phyloP scores from a whole-genome alignment of 1,140 invertebrate species.

The Drosophila simulans region DNA sequence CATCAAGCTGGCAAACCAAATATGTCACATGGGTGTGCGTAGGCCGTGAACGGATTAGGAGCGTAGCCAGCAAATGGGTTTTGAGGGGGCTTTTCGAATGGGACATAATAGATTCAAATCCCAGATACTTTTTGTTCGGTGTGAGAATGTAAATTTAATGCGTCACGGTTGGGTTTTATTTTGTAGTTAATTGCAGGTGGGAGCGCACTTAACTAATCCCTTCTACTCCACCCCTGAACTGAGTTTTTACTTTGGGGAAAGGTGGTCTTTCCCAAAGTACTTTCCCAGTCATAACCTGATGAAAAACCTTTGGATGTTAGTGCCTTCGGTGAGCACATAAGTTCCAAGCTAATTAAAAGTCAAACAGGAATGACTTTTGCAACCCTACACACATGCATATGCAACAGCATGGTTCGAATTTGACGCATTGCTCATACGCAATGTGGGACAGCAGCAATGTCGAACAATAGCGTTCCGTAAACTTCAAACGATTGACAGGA shows the following conservation, averaged over 20 bases:
- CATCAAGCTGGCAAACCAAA: constrained; percentile 67
- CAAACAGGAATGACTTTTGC: constrained; percentile 19
- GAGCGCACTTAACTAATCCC: constrained; percentile 7
- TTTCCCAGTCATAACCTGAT: constrained; percentile 14
- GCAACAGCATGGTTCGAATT: constrained; percentile 25
- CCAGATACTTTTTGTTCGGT: constrained; percentile 1
- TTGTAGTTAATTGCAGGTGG: constrained; percentile 36
- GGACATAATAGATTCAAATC: constrained; percentile 38
- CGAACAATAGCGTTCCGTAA: constrained; percentile 29
- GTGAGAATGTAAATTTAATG: constrained; percentile 18
- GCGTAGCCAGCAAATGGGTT: constrained; percentile 45
- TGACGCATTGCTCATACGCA: constrained; percentile 50
- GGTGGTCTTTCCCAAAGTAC: constrained; percentile 12
- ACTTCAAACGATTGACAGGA: constrained; percentile 24
- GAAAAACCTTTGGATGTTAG: neutral
- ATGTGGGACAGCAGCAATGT: constrained; percentile 38
- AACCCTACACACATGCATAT: neutral
- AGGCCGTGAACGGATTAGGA: constrained; percentile 50
- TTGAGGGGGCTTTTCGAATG: constrained; percentile 12
- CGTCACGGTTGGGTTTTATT: constrained; percentile 10
- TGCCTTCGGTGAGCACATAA: neutral
- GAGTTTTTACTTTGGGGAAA: neutral
- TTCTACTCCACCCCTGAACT: constrained; percentile 8
- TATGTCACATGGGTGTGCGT: constrained; percentile 76
- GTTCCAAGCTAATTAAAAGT: constrained; percentile 44